Evolutionary conservation across 2,113 vertebrate genomes (phyloP), one percentile per base, ranked within the genome.

Genomic region (Mesoclemmys tuberculata): DNA sequence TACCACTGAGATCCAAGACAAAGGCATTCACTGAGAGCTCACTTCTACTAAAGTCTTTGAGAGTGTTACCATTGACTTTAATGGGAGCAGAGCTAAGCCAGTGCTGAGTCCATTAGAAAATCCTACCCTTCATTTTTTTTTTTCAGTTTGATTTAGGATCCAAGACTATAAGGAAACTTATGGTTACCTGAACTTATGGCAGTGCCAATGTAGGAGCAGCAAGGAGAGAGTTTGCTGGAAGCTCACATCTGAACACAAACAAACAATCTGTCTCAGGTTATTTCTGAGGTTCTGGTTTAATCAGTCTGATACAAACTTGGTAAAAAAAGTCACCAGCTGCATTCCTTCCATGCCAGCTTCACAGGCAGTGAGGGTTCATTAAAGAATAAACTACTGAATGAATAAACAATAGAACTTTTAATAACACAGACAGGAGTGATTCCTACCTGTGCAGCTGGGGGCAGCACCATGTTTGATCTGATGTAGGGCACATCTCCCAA

Each of bases 71-170:
- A 55, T 2, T 92, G 19, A 83, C 93, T 41, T 41, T 84, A 84
- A 35, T 51, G 84, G 61, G 85, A 87, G 44, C 46, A 77, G 79
- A n/a, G n/a, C 71, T 90, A 24, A 26, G 84, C 85, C 87, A 77
- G 80, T 75, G 82, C 96, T 77, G 93, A 90, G 77, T 93, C 82
- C 84, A 87, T 26, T 46, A 87, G 93, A 95, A 97, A 95, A 93
- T 81, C 92, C 79, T n/a, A 78, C 81, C 55, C 55, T 44, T 88
- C 78, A 80, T 81, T 92, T 82, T 93, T 91, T 81, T 92, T 82
- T 22, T 55, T 8, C 5, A 55, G 21, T 55, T 24, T 55, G 21
- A 55, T 55, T 55, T 55, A 55, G 87, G 87, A 77, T 85, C 81
- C 84, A 83, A 0, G 14, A 85, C 83, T 14, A 1, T 38, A 29